Conservation (phyloP, 2,888 invertebrate genomes). For the Nemoura dubitans region DNA sequence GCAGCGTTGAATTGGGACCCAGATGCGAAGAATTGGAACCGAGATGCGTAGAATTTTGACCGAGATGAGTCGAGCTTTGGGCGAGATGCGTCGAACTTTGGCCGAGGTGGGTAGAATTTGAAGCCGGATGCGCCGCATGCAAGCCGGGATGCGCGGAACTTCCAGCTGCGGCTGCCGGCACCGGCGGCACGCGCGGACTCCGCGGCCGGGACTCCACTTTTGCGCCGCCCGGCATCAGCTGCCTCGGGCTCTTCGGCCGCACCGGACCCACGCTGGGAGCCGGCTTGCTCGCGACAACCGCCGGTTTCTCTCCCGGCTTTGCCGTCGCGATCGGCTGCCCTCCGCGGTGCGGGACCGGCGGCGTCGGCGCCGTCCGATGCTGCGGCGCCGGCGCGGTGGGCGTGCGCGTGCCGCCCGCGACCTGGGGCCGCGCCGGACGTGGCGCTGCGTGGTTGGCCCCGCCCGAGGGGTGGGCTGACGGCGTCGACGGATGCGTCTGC, state of each 20-base stretch:
- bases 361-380: not conserved
- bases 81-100: too few relatives aligned
- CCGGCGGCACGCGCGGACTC: not conserved
- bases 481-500: conserved; percentile 27
- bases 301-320: not conserved
- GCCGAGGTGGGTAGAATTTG: too few relatives aligned
- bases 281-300: not conserved
- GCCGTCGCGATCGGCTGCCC: not conserved
- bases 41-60: too few relatives aligned
- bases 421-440: not conserved
- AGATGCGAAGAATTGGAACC: too few relatives aligned
- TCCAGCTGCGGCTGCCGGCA: not conserved
- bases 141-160: too few relatives aligned
- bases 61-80: too few relatives aligned
- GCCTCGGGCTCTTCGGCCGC: not conserved
- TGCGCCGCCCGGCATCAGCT: not conserved
- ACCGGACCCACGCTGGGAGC: not conserved
- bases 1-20: too few relatives aligned
- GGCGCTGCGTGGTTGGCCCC: not conserved
- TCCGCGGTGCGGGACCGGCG: not conserved
- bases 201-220: not conserved
- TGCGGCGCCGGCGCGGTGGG: not conserved
- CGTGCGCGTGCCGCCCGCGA: not conserved
- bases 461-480: not conserved
- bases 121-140: too few relatives aligned